These are phyloP conservation scores for Macaria liturata DNA, from an alignment of 2,888 invertebrate genomes.

Conservation along the genomic window DNA sequence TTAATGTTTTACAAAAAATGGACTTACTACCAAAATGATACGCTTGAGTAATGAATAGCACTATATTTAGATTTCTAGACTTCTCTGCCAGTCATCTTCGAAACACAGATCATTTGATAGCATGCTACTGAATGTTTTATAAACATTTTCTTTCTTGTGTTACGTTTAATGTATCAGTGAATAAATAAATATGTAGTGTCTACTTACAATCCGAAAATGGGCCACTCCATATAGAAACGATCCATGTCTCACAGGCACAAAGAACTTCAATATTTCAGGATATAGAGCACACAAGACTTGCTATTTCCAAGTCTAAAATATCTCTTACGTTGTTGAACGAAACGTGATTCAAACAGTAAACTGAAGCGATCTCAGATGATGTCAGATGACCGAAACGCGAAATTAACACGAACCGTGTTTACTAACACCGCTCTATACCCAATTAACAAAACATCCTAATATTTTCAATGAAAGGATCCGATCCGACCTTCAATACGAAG, in stretches of 20 bases:
- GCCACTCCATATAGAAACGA: constrained; percentile 44
- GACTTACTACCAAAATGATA: no score
- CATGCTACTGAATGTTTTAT: no score
- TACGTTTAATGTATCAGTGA: no score
- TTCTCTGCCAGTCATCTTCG: no score
- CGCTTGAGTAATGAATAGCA: neutral
- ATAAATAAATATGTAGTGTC: neutral
- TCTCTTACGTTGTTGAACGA: constrained; percentile 30
- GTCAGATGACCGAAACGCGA: constrained; percentile 59
- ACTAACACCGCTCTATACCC: constrained; percentile 47
- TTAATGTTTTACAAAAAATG: neutral
- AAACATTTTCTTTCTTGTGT: no score
- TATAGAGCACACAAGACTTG: constrained; percentile 21
- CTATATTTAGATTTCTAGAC: neutral
- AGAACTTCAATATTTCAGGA: constrained; percentile 26
- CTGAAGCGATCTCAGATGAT: constrained; percentile 70
- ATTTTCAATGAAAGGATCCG: constrained; percentile 27
- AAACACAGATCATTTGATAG: no score
- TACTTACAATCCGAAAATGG: constrained; percentile 28
- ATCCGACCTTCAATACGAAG: constrained; percentile 17
- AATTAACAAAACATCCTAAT: constrained; percentile 46
- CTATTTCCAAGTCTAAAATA: constrained; percentile 36
- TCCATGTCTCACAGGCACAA: constrained; percentile 43
- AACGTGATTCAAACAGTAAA: constrained; percentile 62
- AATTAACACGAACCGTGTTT: constrained; percentile 54